Evolutionary conservation across 2,888 invertebrate species (phyloP), one percentile per base, ranked within the genome.

Genomic region (Antitype chi): DNA sequence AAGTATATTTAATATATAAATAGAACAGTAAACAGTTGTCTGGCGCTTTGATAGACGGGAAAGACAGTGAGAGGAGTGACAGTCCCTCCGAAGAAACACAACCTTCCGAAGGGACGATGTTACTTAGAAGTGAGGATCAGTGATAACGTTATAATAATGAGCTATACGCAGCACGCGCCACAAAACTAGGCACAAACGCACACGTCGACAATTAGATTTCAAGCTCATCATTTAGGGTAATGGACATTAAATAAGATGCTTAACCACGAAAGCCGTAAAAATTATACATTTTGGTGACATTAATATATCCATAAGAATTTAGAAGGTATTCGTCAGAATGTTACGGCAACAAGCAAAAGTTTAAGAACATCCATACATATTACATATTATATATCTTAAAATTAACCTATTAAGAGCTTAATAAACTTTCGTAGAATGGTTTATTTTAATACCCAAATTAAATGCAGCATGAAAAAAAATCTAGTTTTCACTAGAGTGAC

Each of bases 1-100:
- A 88, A 87, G 89, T 92, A 89, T 91, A 88, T 85, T 91, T 89
- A 88, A 90, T 90, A 89, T 90, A 81, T 90, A 90, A 90, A 90
- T 78, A 90, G 87, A 87, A 87, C 78, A 90, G 87, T 89, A 85
- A 81, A 84, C 55, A 76, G 88, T 90, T 87, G 89, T 76, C 79
- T 87, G 90, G 88, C 89, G 89, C 89, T 82, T 90, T 89, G 89
- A 89, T 70, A 60, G 28, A 75, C 67, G 67, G 66, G 63, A 76
- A 70, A 86, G 87, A 74, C 76, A 70, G 78, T 77, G 78, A 74
- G 52, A 52, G 53, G 69, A 28, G 57, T 53, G 64, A 76, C 49
- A 55, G 32, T 7, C 53, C 62, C 62, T 38, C n/a, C 25, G 71
- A 70, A 74, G 78, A n/a, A 74, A 78, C 72, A 83, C 59, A 78